Base-by-base conservation (phyloP, 2,888 invertebrate genomes). In the Ormyrus rosae region DNA sequence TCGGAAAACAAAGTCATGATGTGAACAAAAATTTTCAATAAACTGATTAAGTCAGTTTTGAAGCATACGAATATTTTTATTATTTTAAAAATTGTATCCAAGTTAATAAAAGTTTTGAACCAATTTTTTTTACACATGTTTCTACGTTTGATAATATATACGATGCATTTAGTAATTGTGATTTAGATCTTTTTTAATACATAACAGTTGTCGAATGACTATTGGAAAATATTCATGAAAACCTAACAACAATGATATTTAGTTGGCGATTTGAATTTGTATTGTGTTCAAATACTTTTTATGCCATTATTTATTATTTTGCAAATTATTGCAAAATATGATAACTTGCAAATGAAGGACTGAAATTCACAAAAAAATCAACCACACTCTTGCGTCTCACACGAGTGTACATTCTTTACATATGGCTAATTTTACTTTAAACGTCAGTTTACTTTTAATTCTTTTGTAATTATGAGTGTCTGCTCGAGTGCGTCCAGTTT, bases 401-500 rank as follows among this genome's bases (percentile, higher is more conserved):
- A 58, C 68, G 63, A 75, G 45, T 78, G 81, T 81, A 78, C 68
- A 81, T 78, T 75, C 71, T 72, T 81, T 65, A 74, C 55, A 69
- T 53, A 71, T 50, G 13, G 55, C 74, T 78, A 73, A 10, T 69
- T 72, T 61, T 78, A 46, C 34, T 72, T 72, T 64, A 65, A 67
- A 72, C n/a, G 63, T 72, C 75, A 80, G 34, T 68, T 58, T 78
- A 73, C 7, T 78, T 73, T 65, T 61, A 77, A 58, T 77, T 63
- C 9, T 53, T 75, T 72, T 81, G 63, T 79, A 82, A 79, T 76
- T 79, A 79, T 61, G 82, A 82, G 82, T 82, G 82, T 76, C 78
- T 81, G 82, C 73, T n/a, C 58, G 80, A 80, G 78, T 81, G 81
- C 81, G 81, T 82, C 75, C 75, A 82, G 75, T 80, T 81, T 75